Conservation (phyloP, 1,140 invertebrate species). For the Danaus plexippus region DNA sequence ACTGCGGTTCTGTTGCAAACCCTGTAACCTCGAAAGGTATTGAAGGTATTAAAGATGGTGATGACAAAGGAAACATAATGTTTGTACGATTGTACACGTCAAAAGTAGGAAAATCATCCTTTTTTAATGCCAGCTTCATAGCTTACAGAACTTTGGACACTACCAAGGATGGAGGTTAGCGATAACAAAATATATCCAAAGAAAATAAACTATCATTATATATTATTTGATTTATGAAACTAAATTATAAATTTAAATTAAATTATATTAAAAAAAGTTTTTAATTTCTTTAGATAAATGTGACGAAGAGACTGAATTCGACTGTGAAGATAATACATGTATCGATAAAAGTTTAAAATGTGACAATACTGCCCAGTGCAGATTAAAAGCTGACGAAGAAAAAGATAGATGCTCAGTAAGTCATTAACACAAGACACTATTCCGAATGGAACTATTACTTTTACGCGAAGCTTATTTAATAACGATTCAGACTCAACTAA, state of each 20-base stretch:
- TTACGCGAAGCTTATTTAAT: neutral
- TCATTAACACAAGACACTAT: constrained; percentile 16
- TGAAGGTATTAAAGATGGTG: constrained; percentile 21
- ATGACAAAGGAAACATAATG: constrained; percentile 44
- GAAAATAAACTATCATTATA: too few species aligned
- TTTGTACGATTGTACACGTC: constrained; percentile 43
- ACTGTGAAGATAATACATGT: constrained; percentile 89
- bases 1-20: constrained; percentile 56
- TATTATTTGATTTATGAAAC: too few species aligned
- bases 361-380: constrained; percentile 83
- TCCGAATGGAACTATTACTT: neutral
- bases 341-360: constrained; percentile 81
- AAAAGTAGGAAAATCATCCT: constrained; percentile 25
- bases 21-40: constrained; percentile 40
- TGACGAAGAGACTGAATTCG: constrained; percentile 71
- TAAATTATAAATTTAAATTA: too few species aligned
- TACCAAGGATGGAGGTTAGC: constrained; percentile 35
- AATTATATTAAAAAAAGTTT: too few species aligned
- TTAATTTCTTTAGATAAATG: constrained; percentile 42
- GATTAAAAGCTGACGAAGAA: constrained; percentile 88
- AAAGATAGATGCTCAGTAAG: constrained; percentile 75
- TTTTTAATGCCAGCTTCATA: constrained; percentile 42
- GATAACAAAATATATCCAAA: neutral
- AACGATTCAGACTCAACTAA: too few species aligned
- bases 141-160: constrained; percentile 44